Evolutionary conservation across 2,888 invertebrate genomes (phyloP).

Genomic region (Pseudococcus jackbeardsleyi): DNA sequence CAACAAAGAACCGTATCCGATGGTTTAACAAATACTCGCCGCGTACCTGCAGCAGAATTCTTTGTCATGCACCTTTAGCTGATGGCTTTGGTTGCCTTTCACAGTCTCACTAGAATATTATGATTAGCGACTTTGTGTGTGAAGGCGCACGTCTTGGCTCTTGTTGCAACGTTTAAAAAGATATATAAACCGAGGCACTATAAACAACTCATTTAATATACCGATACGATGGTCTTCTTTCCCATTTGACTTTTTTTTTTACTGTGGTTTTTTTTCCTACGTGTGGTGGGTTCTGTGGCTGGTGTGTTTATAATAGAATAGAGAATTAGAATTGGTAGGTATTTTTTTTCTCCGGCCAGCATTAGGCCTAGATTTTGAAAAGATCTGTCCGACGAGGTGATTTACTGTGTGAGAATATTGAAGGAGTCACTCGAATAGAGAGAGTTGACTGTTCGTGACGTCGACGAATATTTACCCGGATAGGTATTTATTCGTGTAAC

Average conservation of each 20-base stretch:
- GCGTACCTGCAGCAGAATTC: neutral
- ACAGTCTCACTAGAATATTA: neutral
- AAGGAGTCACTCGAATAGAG: neutral
- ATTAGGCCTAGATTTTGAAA: neutral
- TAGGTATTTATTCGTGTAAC: neutral
- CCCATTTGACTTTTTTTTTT: neutral
- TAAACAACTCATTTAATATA: constrained; percentile 19
- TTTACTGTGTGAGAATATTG: neutral
- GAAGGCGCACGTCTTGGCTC: neutral
- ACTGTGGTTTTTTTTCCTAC: neutral
- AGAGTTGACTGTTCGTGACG: neutral
- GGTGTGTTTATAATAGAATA: neutral
- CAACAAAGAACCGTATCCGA: constrained; percentile 15
- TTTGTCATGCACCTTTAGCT: neutral
- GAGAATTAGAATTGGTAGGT: neutral
- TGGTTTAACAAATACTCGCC: constrained; percentile 1
- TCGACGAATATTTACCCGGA: neutral
- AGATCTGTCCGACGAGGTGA: neutral
- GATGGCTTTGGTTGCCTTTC: neutral
- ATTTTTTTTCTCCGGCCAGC: neutral
- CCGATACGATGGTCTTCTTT: neutral
- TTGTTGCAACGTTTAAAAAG: neutral
- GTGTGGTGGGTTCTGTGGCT: neutral
- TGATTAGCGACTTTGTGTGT: constrained; percentile 27
- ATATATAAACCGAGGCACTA: neutral